A percentile compares a stretch with the other conserved stretches of the same genome.
Evolutionary conservation across 2,797 vertebrate species (phyloP).

Genomic region (Molossus alvarezi): DNA sequence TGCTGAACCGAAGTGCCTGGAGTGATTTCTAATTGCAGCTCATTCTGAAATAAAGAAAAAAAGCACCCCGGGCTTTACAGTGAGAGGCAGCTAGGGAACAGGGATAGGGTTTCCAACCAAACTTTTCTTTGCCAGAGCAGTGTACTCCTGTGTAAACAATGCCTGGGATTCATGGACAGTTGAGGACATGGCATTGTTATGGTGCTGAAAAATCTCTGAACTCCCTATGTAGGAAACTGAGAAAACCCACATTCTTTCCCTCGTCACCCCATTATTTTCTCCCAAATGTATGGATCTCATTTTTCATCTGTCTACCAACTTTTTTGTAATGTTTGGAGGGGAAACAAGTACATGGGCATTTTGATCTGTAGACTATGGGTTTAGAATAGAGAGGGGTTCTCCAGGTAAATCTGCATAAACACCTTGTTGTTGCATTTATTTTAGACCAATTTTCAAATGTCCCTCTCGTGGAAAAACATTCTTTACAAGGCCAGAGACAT

Average conservation of each 20-base stretch:
- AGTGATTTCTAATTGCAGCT: slow-evolving; percentile 40
- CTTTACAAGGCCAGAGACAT: slow-evolving; percentile 16
- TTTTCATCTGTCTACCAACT: slow-evolving; percentile 2
- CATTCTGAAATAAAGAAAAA: slow-evolving; percentile 44
- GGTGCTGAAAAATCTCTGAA: not conserved
- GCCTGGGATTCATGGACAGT: not conserved
- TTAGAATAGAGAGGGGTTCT: slow-evolving; percentile 34
- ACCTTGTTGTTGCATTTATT: not conserved
- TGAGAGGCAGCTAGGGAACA: not conserved
- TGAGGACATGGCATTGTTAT: not conserved
- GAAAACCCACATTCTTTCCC: slow-evolving; percentile 30
- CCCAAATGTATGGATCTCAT: not conserved
- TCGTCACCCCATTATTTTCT: not conserved
- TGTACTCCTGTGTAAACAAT: not conserved
- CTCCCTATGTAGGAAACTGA: not conserved
- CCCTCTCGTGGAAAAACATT: not conserved
- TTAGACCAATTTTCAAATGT: slow-evolving; percentile 46
- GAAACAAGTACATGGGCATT: slow-evolving; percentile 28
- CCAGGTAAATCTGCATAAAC: slow-evolving; percentile 16
- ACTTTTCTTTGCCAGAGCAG: slow-evolving; percentile 15
- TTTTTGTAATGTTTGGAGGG: not conserved
- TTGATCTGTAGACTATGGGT: not conserved
- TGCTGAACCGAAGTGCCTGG: not conserved
- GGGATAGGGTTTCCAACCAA: not conserved
- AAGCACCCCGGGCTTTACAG: slow-evolving; percentile 12